Evolutionary conservation across 2,888 invertebrate species (phyloP).

Genomic region (Morpho achilles): DNA sequence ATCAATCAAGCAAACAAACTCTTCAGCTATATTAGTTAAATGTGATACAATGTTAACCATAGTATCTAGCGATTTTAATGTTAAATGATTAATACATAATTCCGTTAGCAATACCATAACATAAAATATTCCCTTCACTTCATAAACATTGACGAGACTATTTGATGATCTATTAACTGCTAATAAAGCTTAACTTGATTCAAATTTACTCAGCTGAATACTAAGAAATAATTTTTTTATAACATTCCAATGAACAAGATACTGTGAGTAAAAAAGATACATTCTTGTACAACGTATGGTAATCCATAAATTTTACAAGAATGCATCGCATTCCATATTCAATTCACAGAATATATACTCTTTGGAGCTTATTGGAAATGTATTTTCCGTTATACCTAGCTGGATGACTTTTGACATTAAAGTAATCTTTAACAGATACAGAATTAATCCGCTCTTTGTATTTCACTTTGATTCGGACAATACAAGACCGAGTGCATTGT

Average conservation of each 20-base stretch:
- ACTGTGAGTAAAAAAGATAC: too few species aligned
- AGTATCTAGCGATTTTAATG: too few species aligned
- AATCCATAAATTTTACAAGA: too few species aligned
- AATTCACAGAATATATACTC: not conserved
- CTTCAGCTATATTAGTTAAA: too few species aligned
- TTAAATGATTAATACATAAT: not conserved
- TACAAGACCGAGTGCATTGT: constrained; percentile 18
- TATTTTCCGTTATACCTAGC: not conserved
- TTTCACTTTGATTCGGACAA: constrained; percentile 16
- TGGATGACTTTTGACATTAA: constrained; percentile 3
- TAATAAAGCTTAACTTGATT: not conserved
- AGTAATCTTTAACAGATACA: constrained; percentile 12
- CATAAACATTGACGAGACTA: too few species aligned
- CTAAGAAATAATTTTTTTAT: too few species aligned
- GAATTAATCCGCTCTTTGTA: constrained; percentile 19
- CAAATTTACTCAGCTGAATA: too few species aligned
- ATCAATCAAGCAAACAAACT: not conserved
- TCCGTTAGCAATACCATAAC: not conserved
- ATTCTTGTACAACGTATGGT: too few species aligned
- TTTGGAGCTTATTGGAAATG: constrained; percentile 5
- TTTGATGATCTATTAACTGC: not conserved
- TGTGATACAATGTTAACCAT: too few species aligned
- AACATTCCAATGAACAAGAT: too few species aligned
- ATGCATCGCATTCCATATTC: too few species aligned
- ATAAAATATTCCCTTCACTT: not conserved